Conservation (phyloP, 1,140 invertebrate species). For the Platyscapa corneri region DNA sequence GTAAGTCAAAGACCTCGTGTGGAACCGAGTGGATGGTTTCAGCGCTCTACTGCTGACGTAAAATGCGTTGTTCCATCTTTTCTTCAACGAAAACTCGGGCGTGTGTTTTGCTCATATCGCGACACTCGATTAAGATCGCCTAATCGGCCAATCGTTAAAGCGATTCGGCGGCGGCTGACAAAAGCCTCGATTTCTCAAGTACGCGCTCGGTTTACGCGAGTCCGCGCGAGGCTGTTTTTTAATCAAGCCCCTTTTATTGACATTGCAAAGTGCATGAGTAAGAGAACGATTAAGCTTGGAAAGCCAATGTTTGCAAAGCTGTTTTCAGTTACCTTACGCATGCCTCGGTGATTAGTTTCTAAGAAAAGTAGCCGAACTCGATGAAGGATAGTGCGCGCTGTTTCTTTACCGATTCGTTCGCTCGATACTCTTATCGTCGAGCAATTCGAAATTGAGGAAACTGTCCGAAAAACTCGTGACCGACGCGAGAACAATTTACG, state of each 20-base stretch:
- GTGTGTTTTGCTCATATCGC: slow-evolving; percentile 20
- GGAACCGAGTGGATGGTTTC: neutral
- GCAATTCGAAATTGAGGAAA: no score
- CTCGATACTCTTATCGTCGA: no score
- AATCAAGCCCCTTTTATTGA: neutral
- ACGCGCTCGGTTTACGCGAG: neutral
- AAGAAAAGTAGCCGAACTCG: no score
- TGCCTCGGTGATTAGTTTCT: neutral
- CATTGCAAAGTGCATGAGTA: slow-evolving; percentile 19
- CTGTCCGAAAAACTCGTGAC: no score
- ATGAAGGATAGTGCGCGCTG: no score
- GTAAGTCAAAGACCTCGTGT: slow-evolving; percentile 32
- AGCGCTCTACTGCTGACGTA: slow-evolving; percentile 31
- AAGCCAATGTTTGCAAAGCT: neutral
- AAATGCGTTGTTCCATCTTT: slow-evolving; percentile 12
- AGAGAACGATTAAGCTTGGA: neutral
- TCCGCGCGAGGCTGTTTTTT: slow-evolving; percentile 5
- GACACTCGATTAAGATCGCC: slow-evolving; percentile 38
- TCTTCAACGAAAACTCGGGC: neutral
- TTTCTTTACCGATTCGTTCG: no score
- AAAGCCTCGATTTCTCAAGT: slow-evolving; percentile 23
- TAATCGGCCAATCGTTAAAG: slow-evolving; percentile 44
- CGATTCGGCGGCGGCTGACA: neutral
- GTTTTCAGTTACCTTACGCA: neutral
- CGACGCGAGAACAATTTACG: no score